Percentiles rank a stretch among this genome's conserved stretches.
phyloP scores from a whole-genome alignment of 2,797 vertebrate genomes.

The Clarias pachynema region DNA sequence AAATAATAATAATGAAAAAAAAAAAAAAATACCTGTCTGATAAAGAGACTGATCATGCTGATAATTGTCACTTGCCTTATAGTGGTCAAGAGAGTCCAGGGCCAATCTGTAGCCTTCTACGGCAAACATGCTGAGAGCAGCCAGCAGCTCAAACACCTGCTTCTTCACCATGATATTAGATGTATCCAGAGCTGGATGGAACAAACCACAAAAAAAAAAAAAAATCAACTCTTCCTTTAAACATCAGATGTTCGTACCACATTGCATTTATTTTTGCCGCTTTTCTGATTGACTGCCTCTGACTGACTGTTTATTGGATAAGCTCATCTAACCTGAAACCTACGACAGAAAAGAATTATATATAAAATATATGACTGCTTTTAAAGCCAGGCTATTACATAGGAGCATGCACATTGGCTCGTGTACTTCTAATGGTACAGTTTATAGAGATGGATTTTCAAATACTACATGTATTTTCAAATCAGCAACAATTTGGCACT shows the following conservation, averaged over 20 bases:
- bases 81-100: slow-evolving; percentile 93
- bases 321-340: slow-evolving; percentile 61
- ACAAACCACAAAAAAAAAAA: background rate
- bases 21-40: background rate
- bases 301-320: slow-evolving; percentile 44
- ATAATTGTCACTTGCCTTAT: slow-evolving; percentile 82
- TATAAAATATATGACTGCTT: slow-evolving; percentile 37
- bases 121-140: slow-evolving; percentile 94
- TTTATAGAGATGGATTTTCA: background rate
- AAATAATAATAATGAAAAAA: background rate
- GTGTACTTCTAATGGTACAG: too few relatives aligned
- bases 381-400: background rate
- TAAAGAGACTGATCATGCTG: background rate
- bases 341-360: slow-evolving; percentile 28
- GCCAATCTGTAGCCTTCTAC: slow-evolving; percentile 85
- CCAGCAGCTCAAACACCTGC: slow-evolving; percentile 96
- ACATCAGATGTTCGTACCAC: background rate
- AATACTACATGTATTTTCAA: background rate
- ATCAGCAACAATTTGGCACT: background rate
- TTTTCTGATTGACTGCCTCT: background rate
- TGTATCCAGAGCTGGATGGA: slow-evolving; percentile 87
- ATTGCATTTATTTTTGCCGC: background rate
- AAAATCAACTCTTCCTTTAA: background rate
- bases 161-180: slow-evolving; percentile 98
- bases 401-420: background rate